Percentiles rank a stretch among this genome's conserved stretches.
Evolutionary conservation across 2,888 invertebrate species (phyloP).

Genomic region (Drosophila koepferae): DNA sequence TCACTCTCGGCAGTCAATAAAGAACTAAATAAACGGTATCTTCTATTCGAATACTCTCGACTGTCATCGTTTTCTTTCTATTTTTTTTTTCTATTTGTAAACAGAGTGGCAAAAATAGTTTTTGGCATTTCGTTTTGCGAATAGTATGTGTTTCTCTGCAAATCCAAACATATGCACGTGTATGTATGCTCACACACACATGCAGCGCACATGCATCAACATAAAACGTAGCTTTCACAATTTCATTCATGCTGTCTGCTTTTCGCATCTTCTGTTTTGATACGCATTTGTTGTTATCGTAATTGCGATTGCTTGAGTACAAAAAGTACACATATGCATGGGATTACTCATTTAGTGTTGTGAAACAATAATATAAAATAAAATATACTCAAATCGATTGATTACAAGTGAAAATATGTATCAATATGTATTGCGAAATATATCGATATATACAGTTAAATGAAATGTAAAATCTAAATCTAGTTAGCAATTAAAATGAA

Average conservation of each 20-base stretch:
- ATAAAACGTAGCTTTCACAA: constrained; percentile 69
- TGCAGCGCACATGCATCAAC: constrained; percentile 13
- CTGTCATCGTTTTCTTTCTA: constrained; percentile 5
- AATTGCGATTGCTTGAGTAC: constrained; percentile 11
- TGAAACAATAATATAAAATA: constrained; percentile 8
- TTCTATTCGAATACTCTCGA: neutral
- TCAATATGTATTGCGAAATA: neutral
- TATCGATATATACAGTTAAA: neutral
- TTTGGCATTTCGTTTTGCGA: constrained; percentile 51
- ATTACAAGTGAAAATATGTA: neutral
- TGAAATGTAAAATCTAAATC: too few species aligned
- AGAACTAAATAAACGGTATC: neutral
- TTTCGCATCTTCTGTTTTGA: constrained; percentile 60
- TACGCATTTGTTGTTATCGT: constrained; percentile 49
- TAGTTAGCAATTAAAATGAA: too few species aligned
- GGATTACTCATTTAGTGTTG: constrained; percentile 39
- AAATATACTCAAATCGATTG: neutral
- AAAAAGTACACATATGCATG: neutral
- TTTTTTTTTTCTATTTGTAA: constrained; percentile 62
- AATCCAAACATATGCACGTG: constrained; percentile 4
- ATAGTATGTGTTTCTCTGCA: constrained; percentile 22
- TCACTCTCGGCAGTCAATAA: neutral
- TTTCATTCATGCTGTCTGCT: constrained; percentile 61
- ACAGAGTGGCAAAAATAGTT: constrained; percentile 53
- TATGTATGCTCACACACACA: constrained; percentile 1